These are phyloP conservation scores for Drosophila ananassae DNA, from an alignment of 1,140 invertebrate genomes.

Conservation along the genomic window DNA sequence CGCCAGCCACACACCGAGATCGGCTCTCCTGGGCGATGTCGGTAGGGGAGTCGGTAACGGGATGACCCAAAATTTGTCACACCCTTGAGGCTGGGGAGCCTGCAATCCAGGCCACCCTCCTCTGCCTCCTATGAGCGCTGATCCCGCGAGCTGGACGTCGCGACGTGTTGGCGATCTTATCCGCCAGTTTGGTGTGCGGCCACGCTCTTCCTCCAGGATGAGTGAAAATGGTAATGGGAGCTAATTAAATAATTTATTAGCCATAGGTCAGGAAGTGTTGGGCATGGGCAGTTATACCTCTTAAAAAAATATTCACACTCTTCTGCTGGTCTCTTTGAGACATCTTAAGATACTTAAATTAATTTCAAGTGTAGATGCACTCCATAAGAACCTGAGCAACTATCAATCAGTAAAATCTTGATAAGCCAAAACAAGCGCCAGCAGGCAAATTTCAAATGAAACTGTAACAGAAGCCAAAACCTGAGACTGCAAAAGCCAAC, in stretches of 20 bases:
- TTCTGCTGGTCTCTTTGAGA: too few species aligned
- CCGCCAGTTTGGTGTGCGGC: slow-evolving; percentile 42
- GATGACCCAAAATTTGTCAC: slow-evolving; percentile 73
- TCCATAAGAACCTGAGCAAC: slow-evolving; percentile 2
- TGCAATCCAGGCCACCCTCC: neutral
- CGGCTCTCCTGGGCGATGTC: slow-evolving; percentile 15
- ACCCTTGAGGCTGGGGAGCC: slow-evolving; percentile 12
- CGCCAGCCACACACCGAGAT: slow-evolving; percentile 63
- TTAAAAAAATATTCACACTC: neutral
- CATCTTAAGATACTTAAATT: neutral
- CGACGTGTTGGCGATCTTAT: slow-evolving; percentile 68
- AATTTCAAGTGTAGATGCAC: neutral
- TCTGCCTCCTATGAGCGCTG: slow-evolving; percentile 37
- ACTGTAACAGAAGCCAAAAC: slow-evolving; percentile 54
- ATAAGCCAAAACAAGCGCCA: slow-evolving; percentile 71
- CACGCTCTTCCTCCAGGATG: slow-evolving; percentile 44
- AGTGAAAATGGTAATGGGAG: slow-evolving; percentile 67
- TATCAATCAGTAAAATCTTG: slow-evolving; percentile 58
- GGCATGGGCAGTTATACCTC: slow-evolving; percentile 7
- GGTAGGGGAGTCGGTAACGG: slow-evolving; percentile 34
- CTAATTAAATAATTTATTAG: slow-evolving; percentile 79
- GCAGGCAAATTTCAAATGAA: slow-evolving; percentile 25
- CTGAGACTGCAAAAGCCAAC: slow-evolving; percentile 6
- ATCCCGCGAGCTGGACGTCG: slow-evolving; percentile 9
- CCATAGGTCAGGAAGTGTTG: slow-evolving; percentile 3